Percentiles rank a stretch among this genome's conserved stretches.
phyloP scores from a whole-genome alignment of 2,888 invertebrate species.

The Drosophila leonis region DNA sequence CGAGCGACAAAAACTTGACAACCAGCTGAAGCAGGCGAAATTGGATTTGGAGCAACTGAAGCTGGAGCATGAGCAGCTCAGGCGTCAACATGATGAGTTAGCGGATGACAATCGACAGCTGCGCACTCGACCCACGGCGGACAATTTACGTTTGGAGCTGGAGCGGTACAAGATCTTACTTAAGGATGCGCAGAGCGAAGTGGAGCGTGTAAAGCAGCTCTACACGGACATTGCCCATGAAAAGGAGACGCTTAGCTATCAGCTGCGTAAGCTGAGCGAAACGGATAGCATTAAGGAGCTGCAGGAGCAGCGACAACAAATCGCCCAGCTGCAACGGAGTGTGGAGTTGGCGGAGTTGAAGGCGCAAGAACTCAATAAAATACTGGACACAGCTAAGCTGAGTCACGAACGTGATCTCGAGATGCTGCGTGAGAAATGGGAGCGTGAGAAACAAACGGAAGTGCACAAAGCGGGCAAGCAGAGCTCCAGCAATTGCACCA shows the following conservation, averaged over 20 bases:
- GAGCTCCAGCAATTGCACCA: constrained; percentile 73
- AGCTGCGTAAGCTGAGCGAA: constrained; percentile 87
- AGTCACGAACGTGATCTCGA: constrained; percentile 81
- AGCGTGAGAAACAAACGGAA: constrained; percentile 66
- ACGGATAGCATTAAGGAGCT: constrained; percentile 86
- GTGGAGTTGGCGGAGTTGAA: constrained; percentile 83
- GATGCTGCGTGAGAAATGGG: constrained; percentile 71
- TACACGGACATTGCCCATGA: constrained; percentile 88
- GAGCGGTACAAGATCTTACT: constrained; percentile 86
- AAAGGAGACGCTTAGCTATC: constrained; percentile 87
- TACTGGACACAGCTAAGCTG: constrained; percentile 87
- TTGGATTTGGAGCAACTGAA: constrained; percentile 85
- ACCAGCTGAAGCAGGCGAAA: constrained; percentile 86
- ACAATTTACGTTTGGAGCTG: constrained; percentile 84
- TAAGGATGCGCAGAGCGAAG: constrained; percentile 87
- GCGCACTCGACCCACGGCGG: constrained; percentile 54
- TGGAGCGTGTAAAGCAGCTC: constrained; percentile 87
- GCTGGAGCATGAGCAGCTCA: constrained; percentile 78
- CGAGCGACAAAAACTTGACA: constrained; percentile 86
- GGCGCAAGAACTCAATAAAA: constrained; percentile 84
- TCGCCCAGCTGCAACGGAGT: constrained; percentile 86
- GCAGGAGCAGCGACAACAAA: constrained; percentile 87
- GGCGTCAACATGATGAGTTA: constrained; percentile 70
- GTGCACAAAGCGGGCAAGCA: constrained; percentile 59
- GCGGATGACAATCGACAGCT: constrained; percentile 74